phyloP scores from a whole-genome alignment of 2,113 vertebrate species.

The Notothenia coriiceps region DNA sequence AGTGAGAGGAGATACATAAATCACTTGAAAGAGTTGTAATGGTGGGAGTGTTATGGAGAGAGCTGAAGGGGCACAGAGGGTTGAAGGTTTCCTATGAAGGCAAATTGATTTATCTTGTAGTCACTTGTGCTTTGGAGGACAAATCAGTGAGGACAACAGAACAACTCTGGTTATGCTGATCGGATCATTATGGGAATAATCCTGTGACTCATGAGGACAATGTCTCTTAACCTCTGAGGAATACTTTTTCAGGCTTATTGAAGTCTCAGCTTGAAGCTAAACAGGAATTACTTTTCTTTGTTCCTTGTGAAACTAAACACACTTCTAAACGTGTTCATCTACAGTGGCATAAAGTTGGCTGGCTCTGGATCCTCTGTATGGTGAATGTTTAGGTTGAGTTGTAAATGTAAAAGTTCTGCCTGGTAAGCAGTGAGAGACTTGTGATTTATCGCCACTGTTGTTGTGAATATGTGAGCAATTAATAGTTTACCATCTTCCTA shows the following conservation, averaged over 20 bases:
- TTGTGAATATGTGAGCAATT: no score
- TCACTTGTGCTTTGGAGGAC: constrained; percentile 31
- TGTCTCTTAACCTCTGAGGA: constrained; percentile 10
- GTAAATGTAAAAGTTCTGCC: no score
- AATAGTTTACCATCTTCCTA: no score
- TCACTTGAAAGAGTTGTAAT: constrained; percentile 42
- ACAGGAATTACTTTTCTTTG: background rate
- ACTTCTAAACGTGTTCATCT: no score
- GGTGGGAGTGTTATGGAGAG: constrained; percentile 42
- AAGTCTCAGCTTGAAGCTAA: background rate
- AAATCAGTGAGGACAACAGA: constrained; percentile 34
- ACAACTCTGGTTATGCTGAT: constrained; percentile 27
- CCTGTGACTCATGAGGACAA: constrained; percentile 7
- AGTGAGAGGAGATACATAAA: constrained; percentile 35
- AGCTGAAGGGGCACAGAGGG: constrained; percentile 41
- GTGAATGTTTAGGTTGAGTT: no score
- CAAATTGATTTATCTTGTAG: constrained; percentile 58
- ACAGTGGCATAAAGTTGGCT: no score
- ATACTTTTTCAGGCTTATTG: background rate
- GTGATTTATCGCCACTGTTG: no score
- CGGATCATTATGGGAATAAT: constrained; percentile 25
- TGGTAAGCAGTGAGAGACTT: no score
- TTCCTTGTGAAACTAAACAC: background rate
- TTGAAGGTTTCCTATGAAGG: constrained; percentile 64
- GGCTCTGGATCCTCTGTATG: no score